These are phyloP conservation scores for Bergia puertoricense DNA, from an alignment of 92 coral and sea anemone genomes.

Conservation along the genomic window DNA sequence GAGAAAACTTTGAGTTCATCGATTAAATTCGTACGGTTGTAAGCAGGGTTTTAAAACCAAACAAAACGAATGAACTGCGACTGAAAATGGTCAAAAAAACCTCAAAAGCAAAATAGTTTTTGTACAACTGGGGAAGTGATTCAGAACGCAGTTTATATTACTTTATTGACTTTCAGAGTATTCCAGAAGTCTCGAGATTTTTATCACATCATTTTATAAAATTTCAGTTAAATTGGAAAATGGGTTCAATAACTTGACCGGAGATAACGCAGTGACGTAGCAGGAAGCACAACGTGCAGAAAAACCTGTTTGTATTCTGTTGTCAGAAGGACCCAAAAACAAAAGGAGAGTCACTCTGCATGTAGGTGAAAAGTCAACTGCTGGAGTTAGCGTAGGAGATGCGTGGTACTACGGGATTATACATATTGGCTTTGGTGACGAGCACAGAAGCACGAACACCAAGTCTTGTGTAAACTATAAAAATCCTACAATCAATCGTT, in stretches of 20 bases:
- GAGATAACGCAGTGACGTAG: neutral
- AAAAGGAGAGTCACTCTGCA: neutral
- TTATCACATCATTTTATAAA: neutral
- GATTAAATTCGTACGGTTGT: no score
- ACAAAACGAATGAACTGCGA: no score
- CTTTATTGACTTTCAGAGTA: no score
- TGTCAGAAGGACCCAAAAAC: neutral
- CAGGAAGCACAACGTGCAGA: neutral
- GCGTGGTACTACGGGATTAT: neutral
- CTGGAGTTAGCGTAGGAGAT: neutral
- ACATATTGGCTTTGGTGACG: neutral
- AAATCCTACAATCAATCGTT: neutral
- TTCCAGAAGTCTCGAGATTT: neutral
- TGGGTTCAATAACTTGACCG: neutral
- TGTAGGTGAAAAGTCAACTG: neutral
- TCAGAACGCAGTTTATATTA: no score
- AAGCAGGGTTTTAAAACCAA: no score
- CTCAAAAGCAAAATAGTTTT: no score
- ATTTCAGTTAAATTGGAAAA: neutral
- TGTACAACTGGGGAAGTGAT: no score
- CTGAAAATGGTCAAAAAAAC: no score
- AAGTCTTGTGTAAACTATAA: neutral
- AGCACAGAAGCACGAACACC: no score
- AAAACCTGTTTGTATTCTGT: neutral
- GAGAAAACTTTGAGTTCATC: no score